Evolutionary conservation across 1,140 invertebrate genomes (phyloP), one percentile per base, ranked within the genome.

Genomic region (Phymastichus coffea): DNA sequence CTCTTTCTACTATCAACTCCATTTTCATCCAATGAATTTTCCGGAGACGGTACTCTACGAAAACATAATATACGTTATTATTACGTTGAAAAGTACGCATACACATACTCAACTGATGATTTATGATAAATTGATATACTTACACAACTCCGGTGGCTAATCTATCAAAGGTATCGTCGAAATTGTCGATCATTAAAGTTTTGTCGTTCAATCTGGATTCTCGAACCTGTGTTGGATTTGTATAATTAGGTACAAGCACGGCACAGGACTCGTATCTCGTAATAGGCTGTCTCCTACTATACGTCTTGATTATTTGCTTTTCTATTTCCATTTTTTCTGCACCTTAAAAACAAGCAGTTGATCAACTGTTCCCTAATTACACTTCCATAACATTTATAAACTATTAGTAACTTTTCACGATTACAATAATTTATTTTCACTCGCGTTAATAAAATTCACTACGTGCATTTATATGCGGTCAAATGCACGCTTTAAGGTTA

Each of bases 141-240:
- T 41, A 62, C 60, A n/a, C 28, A 7, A 52, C 48, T 30, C 17
- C 60, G 12, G 37, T 26, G 3, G 37, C 28, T 30, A 62, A 15
- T n/a, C 37, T 52, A 46, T 62, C 60, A 22, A 62, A 62, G 4
- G 60, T 52, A 38, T 62, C 41, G 14, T 62, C 22, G 6, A 57
- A 57, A 20, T 2, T 4, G 8, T 51, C 25, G 1, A 52, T 19
- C 1, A n/a, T 12, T 4, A 62, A 23, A 17, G 60, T 62, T 35
- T 57, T 56, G 4, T 61, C 47, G 17, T 49, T 48, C 17, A 57
- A 46, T 22, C 25, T 38, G 14, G 53, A 62, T 26, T 57, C 48
- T 17, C 60, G 48, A 3, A 57, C 23, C 12, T 57, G 7, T 1
- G 1, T 8, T 2, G 30, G 12, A 37, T 52, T 15, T 8, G 53